Evolutionary conservation across 2,888 invertebrate species (phyloP), one percentile per base, ranked within the genome.

Genomic region (Drosophila crucigera): DNA sequence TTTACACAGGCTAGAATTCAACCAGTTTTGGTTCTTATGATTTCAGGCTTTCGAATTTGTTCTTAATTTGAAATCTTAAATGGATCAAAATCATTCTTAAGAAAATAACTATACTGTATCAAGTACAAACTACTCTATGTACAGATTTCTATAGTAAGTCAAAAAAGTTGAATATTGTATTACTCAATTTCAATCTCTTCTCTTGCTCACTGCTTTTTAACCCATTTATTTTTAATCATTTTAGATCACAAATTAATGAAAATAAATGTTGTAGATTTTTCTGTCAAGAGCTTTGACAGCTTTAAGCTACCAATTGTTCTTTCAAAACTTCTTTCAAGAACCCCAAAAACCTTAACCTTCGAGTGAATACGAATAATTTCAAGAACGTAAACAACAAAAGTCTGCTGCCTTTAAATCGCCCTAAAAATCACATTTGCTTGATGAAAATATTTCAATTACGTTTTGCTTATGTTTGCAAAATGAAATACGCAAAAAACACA

Each of bases 401-500:
- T 22, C 11, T 14, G 11, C 22, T 47, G 47, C 47, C 25, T 47
- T 25, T 47, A 7, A 47, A 25, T 47, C 47, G 7, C 47, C 16
- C 47, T 25, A 25, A 47, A 47, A 47, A 47, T 25, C 25, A 16
- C 25, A 47, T 16, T 47, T 47, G 16, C 16, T 47, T 25, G 25
- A 47, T 47, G 47, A 25, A 47, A 47, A 47, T 16, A 43, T 43
- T 43, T 30, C 30, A 39, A 33, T 50, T 35, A 16, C 25, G 49
- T 16, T 47, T 47, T 60, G n/a, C 30, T 39, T 28, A 14, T 33
- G 10, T 49, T 64, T 68, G 62, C 63, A 76, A 71, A 69, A 73
- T 69, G 59, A 60, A 56, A 30, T 69, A 72, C 63, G 71, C 72
- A 66, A 68, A 81, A 47, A 47, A 47, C 47, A 72, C 72, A 80